Base-by-base conservation (phyloP, 2,113 vertebrate species). In the Colossoma macropomum region DNA sequence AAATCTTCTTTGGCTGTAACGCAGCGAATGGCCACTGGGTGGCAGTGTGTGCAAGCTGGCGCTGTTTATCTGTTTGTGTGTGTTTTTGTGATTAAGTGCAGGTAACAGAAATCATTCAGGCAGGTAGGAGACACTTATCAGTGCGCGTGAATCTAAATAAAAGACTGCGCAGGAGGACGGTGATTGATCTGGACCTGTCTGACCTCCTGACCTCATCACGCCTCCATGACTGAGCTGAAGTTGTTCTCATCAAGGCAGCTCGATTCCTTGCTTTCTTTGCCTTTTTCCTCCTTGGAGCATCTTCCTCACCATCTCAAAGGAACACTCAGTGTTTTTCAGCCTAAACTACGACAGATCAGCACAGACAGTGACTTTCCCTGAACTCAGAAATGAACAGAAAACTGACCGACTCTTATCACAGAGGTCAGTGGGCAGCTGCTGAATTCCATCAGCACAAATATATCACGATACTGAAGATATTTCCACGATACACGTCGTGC, bases 11-110 rank as follows among this genome's bases (percentile, higher is more conserved):
- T 6, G 45, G n/a, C 34, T 77, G 81, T 70, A 74, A 76, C 71
- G 19, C 8, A 16, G 15, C 1, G 30, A 45, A 30, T 19, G 59
- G 5, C 85, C 92, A 85, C 88, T 85, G 84, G 90, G 86, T 90
- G 90, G 72, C 30, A 25, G 45, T 73, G 71, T 73, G 65, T 83
- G 56, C 84, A 87, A 81, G n/a, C 54, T 84, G 70, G 80, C 65
- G 30, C 16, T 17, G 38, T 25, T 7, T 17, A 9, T 60, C 9
- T 23, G 9, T 19, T 28, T 9, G 4, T 45, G 3, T 38, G n/a
- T n/a, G 41, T 9, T 1, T 9, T 4, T 45, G 41, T 45, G 41
- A 45, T 4, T 23, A 28, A 16, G 48, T 60, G 5, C 3, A 72
- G 21, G n/a, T 68, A 68, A 68, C 28, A 68, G 30, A 21, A 68